Conservation (phyloP, 2,888 invertebrate species). For the Morinoia aosen region DNA sequence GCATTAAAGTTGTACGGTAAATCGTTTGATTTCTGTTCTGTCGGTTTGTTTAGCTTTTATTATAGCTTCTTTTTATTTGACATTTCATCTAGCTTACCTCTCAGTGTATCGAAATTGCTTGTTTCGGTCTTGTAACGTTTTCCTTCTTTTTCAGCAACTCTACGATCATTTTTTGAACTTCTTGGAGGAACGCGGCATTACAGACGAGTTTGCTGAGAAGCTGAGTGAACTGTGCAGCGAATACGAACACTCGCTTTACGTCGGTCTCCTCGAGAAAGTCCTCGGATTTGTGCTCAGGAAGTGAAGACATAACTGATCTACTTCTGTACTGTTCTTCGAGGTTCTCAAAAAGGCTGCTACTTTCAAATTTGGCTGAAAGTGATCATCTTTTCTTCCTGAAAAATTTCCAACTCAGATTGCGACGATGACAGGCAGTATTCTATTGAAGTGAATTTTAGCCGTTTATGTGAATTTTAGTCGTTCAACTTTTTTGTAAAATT, state of each 20-base stretch:
- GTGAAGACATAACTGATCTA: conserved; percentile 24
- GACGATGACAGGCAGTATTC: not conserved
- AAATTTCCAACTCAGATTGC: not conserved
- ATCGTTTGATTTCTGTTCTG: not conserved
- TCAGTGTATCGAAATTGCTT: not conserved
- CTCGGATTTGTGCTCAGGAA: conserved; percentile 81
- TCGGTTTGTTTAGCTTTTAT: too few species aligned
- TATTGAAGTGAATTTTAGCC: not conserved
- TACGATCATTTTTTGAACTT: conserved; percentile 95
- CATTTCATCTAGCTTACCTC: not conserved
- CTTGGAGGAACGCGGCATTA: conserved; percentile 95
- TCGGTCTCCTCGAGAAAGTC: conserved; percentile 87
- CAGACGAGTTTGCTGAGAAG: conserved; percentile 92
- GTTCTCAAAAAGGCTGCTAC: not conserved
- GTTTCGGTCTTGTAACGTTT: too few species aligned
- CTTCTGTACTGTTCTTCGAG: not conserved
- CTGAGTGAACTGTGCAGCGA: conserved; percentile 89
- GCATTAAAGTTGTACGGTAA: not conserved
- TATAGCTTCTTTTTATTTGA: not conserved
- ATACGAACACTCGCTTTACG: conserved; percentile 93
- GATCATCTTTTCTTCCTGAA: not conserved
- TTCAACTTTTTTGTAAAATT: not conserved
- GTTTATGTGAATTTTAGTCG: not conserved
- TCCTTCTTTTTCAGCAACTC: conserved; percentile 78
- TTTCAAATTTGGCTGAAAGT: not conserved